Evolutionary conservation across 2,888 invertebrate genomes (phyloP).

Genomic region (Tachina fera): DNA sequence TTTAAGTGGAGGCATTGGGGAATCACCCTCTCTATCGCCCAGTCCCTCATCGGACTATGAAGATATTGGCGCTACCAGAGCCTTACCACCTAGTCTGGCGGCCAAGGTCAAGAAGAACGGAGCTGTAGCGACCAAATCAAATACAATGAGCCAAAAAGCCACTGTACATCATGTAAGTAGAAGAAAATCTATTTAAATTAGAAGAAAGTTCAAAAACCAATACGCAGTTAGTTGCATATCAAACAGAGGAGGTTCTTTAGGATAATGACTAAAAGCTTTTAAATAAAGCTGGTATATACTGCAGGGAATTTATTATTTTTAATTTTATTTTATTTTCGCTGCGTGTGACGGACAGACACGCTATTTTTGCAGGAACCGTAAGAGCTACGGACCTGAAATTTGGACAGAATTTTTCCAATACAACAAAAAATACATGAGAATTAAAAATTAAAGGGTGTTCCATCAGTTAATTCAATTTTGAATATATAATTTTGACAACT

Average conservation of each 20-base stretch:
- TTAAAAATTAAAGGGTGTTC: too few relatives aligned
- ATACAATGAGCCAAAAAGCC: conserved; percentile 85
- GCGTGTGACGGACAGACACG: too few relatives aligned
- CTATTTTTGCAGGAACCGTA: too few relatives aligned
- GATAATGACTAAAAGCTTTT: too few relatives aligned
- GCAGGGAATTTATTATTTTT: too few relatives aligned
- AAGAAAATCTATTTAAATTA: neutral
- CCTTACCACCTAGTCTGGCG: conserved; percentile 79
- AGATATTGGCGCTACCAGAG: conserved; percentile 85
- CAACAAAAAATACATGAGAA: too few relatives aligned
- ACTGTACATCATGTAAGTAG: conserved; percentile 86
- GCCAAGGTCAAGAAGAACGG: conserved; percentile 82
- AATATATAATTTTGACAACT: too few relatives aligned
- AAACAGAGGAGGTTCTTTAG: neutral
- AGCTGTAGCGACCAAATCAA: conserved; percentile 81
- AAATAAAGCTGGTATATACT: too few relatives aligned
- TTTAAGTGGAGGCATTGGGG: conserved; percentile 85
- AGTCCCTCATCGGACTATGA: conserved; percentile 89
- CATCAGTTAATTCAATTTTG: too few relatives aligned
- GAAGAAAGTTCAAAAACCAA: conserved; percentile 7
- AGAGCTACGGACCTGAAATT: too few relatives aligned
- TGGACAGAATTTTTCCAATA: too few relatives aligned
- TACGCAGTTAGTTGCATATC: neutral
- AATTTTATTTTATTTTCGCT: too few relatives aligned
- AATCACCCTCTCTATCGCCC: conserved; percentile 84